Base-by-base conservation (phyloP, 2,113 vertebrate species). In the Festucalex cinctus region DNA sequence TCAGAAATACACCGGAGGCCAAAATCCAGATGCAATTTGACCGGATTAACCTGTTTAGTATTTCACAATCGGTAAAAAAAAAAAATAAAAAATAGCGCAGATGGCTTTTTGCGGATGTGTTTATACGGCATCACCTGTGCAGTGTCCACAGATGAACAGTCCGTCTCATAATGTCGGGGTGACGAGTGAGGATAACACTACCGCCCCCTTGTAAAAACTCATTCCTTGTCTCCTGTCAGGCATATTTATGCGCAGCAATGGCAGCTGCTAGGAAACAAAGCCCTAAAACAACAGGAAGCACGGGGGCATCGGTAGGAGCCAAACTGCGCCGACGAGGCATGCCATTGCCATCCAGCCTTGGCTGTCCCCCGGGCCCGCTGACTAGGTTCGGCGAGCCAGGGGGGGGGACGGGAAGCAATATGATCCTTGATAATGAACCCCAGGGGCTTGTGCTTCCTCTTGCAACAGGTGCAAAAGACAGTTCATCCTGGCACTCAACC, bases 391-490 rank as follows among this genome's bases (percentile, higher is more conserved):
- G 76, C 19, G 32, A 9, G 60, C 22, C 9, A 54, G 80, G 76
- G 32, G 19, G 19, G 60, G 60, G 20, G 86, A 84, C 66, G 79
- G 86, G 79, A 86, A 80, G 91, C 87, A 91, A 92, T 89, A 78
- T 86, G 91, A 93, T 92, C 89, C 84, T 65, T 32, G 78, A 88
- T 91, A 91, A 91, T 90, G 90, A 91, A 89, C 75, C 86, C 86
- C 63, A n/a, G 87, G 75, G 88, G 77, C 80, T 72, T 76, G 78
- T 58, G 83, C 88, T 92, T 92, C 90, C 90, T 89, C 86, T 90
- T 68, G 83, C 88, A 91, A 92, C 91, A 93, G 92, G 92, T 93
- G 91, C 91, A 88, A 85, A n/a, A 86, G 83, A 87, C 87, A 67
- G 83, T 84, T 86, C 81, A 82, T 79, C 77, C 81, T 85, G 86